A percentile compares a stretch with the other conserved stretches of the same genome.
Conservation (phyloP, 2,797 vertebrate genomes). For the Helostoma temminkii region DNA sequence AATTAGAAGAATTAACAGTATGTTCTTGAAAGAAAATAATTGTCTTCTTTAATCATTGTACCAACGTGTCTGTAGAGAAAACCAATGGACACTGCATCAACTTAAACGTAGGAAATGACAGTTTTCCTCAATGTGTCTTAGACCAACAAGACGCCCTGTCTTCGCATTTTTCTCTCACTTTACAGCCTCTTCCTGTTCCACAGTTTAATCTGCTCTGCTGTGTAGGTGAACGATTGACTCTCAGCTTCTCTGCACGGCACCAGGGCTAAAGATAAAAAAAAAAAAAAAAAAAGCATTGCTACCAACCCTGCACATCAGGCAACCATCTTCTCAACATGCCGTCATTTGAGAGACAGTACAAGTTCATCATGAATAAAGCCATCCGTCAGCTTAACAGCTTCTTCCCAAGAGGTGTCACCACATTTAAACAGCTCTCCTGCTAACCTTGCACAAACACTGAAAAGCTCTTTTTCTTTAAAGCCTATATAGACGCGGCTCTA, state of each 20-base stretch:
- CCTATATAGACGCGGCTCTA: conserved; percentile 4
- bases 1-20: no score
- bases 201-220: conserved; percentile 13
- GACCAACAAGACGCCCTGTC: neutral
- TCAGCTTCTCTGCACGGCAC: conserved; percentile 26
- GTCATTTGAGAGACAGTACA: conserved; percentile 36
- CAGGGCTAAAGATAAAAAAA: conserved; percentile 24
- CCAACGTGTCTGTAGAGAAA: no score
- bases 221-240: conserved; percentile 18
- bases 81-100: no score
- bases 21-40: no score
- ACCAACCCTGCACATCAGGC: conserved; percentile 15
- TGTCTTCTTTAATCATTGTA: no score
- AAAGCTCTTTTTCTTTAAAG: conserved; percentile 20
- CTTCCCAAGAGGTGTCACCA: conserved; percentile 39
- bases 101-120: neutral
- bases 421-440: conserved; percentile 17
- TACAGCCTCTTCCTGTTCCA: neutral
- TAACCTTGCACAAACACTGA: conserved; percentile 41
- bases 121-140: neutral
- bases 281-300: conserved; percentile 17
- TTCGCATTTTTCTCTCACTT: neutral
- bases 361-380: conserved; percentile 42
- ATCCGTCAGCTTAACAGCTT: conserved; percentile 46
- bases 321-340: conserved; percentile 45